phyloP scores from a whole-genome alignment of 1,140 invertebrate genomes.

The Drosophila santomea region DNA sequence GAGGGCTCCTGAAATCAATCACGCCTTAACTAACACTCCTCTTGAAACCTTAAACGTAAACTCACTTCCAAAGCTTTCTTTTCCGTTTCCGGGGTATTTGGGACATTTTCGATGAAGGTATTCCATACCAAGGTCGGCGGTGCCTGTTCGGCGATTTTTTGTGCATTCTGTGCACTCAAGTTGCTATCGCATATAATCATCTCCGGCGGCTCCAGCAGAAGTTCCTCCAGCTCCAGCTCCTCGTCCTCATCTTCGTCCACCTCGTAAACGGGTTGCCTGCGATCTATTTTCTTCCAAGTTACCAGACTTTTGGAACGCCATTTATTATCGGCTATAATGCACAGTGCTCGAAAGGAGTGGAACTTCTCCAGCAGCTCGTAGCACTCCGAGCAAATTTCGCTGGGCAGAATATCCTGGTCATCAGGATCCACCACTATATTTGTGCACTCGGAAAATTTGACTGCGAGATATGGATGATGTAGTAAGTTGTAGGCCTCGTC shows the following conservation, averaged over 20 bases:
- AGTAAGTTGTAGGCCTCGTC: constrained; percentile 40
- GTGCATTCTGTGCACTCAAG: background rate
- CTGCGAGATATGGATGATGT: constrained; percentile 35
- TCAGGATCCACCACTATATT: constrained; percentile 31
- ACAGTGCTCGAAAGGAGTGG: constrained; percentile 60
- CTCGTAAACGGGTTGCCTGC: background rate
- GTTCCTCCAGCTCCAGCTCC: background rate
- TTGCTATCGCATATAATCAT: constrained; percentile 17
- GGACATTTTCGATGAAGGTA: background rate
- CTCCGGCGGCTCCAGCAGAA: background rate
- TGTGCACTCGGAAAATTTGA: constrained; percentile 61
- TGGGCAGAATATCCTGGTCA: constrained; percentile 41
- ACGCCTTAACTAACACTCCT: background rate
- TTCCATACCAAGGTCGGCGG: no score
- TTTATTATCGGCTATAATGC: constrained; percentile 47
- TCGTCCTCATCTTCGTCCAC: background rate
- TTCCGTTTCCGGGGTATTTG: background rate
- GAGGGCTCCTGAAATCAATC: background rate
- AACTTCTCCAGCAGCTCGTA: constrained; percentile 52
- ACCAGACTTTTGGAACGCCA: constrained; percentile 20
- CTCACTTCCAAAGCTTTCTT: background rate
- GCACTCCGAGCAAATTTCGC: constrained; percentile 53
- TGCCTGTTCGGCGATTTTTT: background rate
- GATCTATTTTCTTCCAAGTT: background rate
- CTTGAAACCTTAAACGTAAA: background rate